These are phyloP conservation scores for Nezara viridula DNA, from an alignment of 2,888 invertebrate genomes.

Conservation along the genomic window DNA sequence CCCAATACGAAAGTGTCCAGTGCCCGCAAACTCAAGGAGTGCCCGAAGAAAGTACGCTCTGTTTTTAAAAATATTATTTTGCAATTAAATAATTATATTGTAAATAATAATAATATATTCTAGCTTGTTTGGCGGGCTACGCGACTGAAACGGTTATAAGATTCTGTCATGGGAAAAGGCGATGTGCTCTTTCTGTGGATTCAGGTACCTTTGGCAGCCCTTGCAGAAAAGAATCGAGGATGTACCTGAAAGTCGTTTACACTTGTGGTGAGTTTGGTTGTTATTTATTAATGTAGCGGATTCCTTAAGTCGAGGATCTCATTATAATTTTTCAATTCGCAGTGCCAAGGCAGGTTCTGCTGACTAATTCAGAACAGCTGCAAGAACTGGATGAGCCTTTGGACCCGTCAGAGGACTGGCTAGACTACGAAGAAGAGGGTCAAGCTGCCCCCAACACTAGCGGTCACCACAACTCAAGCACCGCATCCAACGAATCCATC, in stretches of 20 bases:
- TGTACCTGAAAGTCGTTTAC: constrained; percentile 89
- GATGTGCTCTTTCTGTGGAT: constrained; percentile 84
- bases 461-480: constrained; percentile 66
- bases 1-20: constrained; percentile 88
- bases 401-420: constrained; percentile 68
- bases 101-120: too few relatives aligned
- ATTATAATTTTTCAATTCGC: constrained; percentile 66
- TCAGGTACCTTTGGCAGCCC: constrained; percentile 86
- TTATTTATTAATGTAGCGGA: too few relatives aligned
- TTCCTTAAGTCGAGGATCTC: too few relatives aligned
- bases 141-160: constrained; percentile 94
- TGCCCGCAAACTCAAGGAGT: constrained; percentile 87
- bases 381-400: constrained; percentile 83
- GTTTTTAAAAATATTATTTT: not conserved
- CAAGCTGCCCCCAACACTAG: constrained; percentile 72
- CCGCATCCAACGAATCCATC: constrained; percentile 52
- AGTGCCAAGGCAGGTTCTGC: constrained; percentile 88
- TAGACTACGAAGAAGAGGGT: constrained; percentile 70
- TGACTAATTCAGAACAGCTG: constrained; percentile 85
- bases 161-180: constrained; percentile 85
- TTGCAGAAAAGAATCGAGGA: constrained; percentile 81
- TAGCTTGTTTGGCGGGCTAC: constrained; percentile 89
- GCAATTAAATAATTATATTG: too few relatives aligned
- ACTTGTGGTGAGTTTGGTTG: constrained; percentile 81
- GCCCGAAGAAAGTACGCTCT: constrained; percentile 86